Conservation (phyloP, 2,113 vertebrate species). For the Melanotaenia duboulayi region DNA sequence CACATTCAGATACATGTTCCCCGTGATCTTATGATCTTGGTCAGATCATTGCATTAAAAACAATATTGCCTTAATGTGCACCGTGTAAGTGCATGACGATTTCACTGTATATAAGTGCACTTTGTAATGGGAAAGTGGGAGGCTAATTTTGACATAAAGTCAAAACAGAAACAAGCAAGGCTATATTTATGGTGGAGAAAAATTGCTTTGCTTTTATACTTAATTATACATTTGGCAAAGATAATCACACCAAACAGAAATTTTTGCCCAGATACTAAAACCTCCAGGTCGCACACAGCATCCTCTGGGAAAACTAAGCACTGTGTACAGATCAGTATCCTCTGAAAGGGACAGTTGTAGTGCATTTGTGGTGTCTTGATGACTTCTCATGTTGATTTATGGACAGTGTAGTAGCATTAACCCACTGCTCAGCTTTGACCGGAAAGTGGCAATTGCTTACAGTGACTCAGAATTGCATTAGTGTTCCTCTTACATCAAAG, state of each 20-base stretch:
- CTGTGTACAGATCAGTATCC: constrained; percentile 4
- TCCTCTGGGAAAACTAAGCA: constrained; percentile 40
- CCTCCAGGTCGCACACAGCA: background rate
- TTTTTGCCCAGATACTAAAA: background rate
- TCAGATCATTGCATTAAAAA: no score
- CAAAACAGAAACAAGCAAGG: no score
- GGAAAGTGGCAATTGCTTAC: constrained; percentile 18
- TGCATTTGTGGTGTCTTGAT: background rate
- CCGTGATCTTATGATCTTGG: no score
- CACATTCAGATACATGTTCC: no score
- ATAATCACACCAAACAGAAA: background rate
- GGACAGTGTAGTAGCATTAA: constrained; percentile 23
- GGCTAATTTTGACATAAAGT: no score
- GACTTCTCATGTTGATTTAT: constrained; percentile 24
- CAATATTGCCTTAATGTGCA: no score
- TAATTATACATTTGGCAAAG: background rate
- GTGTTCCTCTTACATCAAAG: background rate
- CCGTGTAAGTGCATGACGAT: no score
- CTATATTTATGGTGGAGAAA: background rate
- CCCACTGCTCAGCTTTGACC: constrained; percentile 18
- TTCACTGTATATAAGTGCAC: no score
- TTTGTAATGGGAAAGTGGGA: no score
- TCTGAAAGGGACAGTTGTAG: constrained; percentile 8
- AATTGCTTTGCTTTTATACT: background rate
- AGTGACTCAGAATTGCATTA: constrained; percentile 30